A percentile compares a stretch with the other conserved stretches of the same genome.
Evolutionary conservation across 2,888 invertebrate species (phyloP).

Genomic region (Hedychridium roseum): DNA sequence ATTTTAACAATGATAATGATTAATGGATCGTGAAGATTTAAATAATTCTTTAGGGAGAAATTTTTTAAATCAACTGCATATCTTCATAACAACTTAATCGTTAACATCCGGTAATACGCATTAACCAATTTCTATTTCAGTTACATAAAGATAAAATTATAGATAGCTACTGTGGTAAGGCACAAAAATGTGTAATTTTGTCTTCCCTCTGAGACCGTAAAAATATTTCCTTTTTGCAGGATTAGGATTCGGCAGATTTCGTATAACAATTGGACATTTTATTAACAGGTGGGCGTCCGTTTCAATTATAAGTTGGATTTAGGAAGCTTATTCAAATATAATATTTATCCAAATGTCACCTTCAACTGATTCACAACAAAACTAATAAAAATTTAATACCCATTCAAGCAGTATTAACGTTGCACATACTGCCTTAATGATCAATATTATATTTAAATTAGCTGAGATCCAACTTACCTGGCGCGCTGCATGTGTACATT

Average conservation of each 20-base stretch:
- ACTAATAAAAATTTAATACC: neutral
- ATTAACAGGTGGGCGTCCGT: slow-evolving; percentile 52
- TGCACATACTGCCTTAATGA: neutral
- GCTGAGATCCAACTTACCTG: slow-evolving; percentile 35
- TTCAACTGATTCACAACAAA: neutral
- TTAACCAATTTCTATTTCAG: no score
- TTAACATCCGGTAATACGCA: no score
- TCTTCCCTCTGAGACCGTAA: slow-evolving; percentile 51
- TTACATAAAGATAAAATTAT: no score
- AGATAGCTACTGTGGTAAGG: slow-evolving; percentile 6
- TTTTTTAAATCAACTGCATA: no score
- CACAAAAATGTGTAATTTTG: slow-evolving; percentile 24
- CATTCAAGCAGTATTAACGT: neutral
- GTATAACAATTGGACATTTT: slow-evolving; percentile 38
- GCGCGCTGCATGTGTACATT: slow-evolving; percentile 28
- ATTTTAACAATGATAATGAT: neutral
- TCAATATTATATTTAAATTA: slow-evolving; percentile 18
- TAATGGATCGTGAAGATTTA: no score
- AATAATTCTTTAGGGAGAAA: no score
- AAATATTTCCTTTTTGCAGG: slow-evolving; percentile 55
- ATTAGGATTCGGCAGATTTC: slow-evolving; percentile 41
- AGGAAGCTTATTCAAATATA: neutral
- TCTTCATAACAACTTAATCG: no score
- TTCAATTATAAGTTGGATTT: slow-evolving; percentile 27
- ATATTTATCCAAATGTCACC: neutral